Evolutionary conservation across 1,140 invertebrate species (phyloP), one percentile per base, ranked within the genome.

Genomic region (Hyles vespertilio): DNA sequence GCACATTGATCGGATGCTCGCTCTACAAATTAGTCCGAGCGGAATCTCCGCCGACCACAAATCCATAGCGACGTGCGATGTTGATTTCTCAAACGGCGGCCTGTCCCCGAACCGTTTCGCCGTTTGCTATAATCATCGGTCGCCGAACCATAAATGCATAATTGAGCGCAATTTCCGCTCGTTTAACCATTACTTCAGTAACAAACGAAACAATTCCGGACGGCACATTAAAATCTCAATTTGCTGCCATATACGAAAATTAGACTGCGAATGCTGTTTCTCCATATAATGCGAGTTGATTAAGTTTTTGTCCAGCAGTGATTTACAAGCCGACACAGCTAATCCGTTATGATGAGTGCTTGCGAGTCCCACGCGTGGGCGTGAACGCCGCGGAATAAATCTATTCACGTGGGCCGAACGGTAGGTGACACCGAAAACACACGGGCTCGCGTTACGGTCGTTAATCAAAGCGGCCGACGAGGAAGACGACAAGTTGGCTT

Each of bases 381-480:
- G 65, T 60, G 52, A 66, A 51, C 33, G 44, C 48, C 58, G 59
- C 64, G 59, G 59, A 60, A 76, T 69, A 69, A 69, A 76, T 80
- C 74, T 67, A 72, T 61, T 69, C 67, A 68, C 67, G 68, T 70
- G 61, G 72, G 67, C 61, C 51, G 69, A 58, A 59, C 60, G 59
- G 52, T 63, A 61, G 52, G 62, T 66, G 63, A 64, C 12, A 57
- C 51, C 54, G 55, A 51, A 58, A 63, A 68, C 69, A 65, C 57
- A 68, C 56, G 48, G 36, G 65, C 75, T 84, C 76, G 58, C 50
- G 72, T 84, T 82, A 77, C 81, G 59, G 67, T 76, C 73, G 77
- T 86, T 82, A 86, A 82, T 81, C 79, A 79, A 78, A 79, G 69
- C 63, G 56, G 56, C 69, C 66, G 58, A 68, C 66, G 61, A 72